Percentiles rank a stretch among this genome's conserved stretches.
Evolutionary conservation across 2,888 invertebrate genomes (phyloP).

Genomic region (Cetonia aurata): DNA sequence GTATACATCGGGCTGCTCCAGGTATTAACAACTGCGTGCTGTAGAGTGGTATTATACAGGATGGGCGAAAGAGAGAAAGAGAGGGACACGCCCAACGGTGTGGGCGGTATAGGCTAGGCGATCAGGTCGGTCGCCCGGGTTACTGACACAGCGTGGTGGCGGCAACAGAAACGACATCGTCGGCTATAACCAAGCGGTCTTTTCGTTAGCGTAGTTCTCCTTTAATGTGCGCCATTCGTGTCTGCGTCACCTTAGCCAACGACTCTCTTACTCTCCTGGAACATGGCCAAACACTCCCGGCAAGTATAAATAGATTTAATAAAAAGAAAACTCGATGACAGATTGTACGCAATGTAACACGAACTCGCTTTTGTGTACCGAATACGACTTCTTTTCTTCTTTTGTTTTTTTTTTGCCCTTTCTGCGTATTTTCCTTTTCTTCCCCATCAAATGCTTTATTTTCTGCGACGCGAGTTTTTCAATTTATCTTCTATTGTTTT

Average conservation of each 20-base stretch:
- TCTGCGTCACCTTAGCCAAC: constrained; percentile 54
- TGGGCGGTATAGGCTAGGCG: constrained; percentile 57
- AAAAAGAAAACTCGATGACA: constrained; percentile 54
- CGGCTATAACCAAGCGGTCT: constrained; percentile 37
- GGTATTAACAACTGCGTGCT: constrained; percentile 51
- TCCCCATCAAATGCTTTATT: constrained; percentile 5
- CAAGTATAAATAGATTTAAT: constrained; percentile 56
- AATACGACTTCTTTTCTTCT: constrained; percentile 33
- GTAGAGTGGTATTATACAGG: constrained; percentile 43
- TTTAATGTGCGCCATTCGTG: constrained; percentile 56
- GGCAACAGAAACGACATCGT: constrained; percentile 36
- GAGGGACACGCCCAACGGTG: constrained; percentile 58
- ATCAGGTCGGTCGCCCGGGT: constrained; percentile 57
- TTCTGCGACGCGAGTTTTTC: constrained; percentile 24
- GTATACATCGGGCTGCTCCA: constrained; percentile 47
- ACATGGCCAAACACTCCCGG: constrained; percentile 54
- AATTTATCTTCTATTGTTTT: constrained; percentile 31
- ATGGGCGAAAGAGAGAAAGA: constrained; percentile 45
- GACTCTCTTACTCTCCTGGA: constrained; percentile 50
- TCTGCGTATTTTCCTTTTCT: constrained; percentile 28
- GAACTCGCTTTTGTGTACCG: constrained; percentile 42
- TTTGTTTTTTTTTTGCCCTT: neutral
- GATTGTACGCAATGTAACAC: constrained; percentile 47
- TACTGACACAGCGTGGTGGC: constrained; percentile 59
- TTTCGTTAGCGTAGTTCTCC: constrained; percentile 52